Base-by-base conservation (phyloP, 2,888 invertebrate species). In the Rhorus exstirpatorius region DNA sequence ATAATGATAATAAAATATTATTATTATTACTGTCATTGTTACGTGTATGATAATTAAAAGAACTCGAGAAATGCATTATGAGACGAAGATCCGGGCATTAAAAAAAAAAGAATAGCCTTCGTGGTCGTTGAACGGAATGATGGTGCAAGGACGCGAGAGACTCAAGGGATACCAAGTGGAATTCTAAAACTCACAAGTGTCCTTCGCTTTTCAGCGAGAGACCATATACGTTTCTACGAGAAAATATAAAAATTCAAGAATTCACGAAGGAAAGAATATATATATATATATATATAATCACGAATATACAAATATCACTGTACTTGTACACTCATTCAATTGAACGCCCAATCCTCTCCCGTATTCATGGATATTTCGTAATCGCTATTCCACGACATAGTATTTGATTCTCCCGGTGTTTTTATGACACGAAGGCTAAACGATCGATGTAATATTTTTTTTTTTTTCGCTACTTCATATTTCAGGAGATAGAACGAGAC, bases 51-150 rank as follows among this genome's bases (percentile, higher is more conserved):
- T n/a, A n/a, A n/a, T n/a, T n/a, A 17, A 46, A 46, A 7, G 44
- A 24, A n/a, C 26, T 21, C 14, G 12, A 12, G 49, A 49, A 35
- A 35, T 49, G 63, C 67, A 38, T 68, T 49, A 58, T 31, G 63
- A 41, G 49, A 74, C 63, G 41, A 65, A 71, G 65, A 75, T 68
- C 74, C 78, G 81, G 49, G 7, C n/a, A 24, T 67, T 38, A 41
- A 77, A 55, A 31, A 26, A 51, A 68, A 53, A 63, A 53, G 21
- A 61, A 53, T 60, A 81, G 68, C 81, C 81, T 81, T 81, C 78
- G 81, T 70, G 81, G 72, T 72, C 81, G 81, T 77, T 78, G 79
- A 82, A 82, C 82, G 75, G 74, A 78, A 82, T 79, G 82, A 82
- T 82, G 68, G 68, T 70, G 63, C 82, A 79, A 82, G 82, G 82